phyloP scores from a whole-genome alignment of 2,888 invertebrate genomes.

The Cantharis nigra region DNA sequence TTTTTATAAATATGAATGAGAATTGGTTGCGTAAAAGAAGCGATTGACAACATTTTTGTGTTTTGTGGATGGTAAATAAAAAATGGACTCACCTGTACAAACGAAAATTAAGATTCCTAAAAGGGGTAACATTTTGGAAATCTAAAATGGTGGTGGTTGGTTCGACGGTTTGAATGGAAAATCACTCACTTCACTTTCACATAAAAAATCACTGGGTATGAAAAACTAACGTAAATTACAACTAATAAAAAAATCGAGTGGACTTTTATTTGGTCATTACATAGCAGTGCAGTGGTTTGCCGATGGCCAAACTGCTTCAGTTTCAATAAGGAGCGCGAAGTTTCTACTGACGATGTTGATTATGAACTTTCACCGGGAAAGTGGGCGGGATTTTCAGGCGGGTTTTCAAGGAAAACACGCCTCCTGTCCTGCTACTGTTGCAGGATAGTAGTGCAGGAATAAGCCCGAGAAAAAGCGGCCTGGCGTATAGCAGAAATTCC shows the following conservation, averaged over 20 bases:
- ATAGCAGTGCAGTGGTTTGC: slow-evolving; percentile 19
- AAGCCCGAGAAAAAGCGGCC: slow-evolving; percentile 22
- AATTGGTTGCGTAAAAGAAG: not conserved
- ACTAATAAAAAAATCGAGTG: slow-evolving; percentile 26
- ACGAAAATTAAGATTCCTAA: slow-evolving; percentile 34
- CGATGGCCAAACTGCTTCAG: slow-evolving; percentile 20
- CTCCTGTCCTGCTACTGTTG: slow-evolving; percentile 28
- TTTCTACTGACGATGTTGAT: slow-evolving; percentile 26
- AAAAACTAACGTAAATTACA: slow-evolving; percentile 25
- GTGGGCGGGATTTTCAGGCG: slow-evolving; percentile 37
- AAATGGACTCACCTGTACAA: slow-evolving; percentile 29
- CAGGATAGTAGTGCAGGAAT: slow-evolving; percentile 29
- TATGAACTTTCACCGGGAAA: slow-evolving; percentile 37
- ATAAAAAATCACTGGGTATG: slow-evolving; percentile 17
- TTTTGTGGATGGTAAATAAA: not conserved
- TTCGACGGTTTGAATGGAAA: slow-evolving; percentile 21
- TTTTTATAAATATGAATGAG: not conserved
- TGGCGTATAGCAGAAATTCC: slow-evolving; percentile 18
- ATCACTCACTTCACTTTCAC: slow-evolving; percentile 24
- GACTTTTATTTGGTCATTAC: slow-evolving; percentile 31
- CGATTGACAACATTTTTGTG: not conserved
- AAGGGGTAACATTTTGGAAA: slow-evolving; percentile 32
- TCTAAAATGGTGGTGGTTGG: slow-evolving; percentile 27
- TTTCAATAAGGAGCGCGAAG: slow-evolving; percentile 25
- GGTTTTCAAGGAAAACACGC: slow-evolving; percentile 31